Evolutionary conservation across 2,888 invertebrate genomes (phyloP).

Genomic region (Lycaena phlaeas): DNA sequence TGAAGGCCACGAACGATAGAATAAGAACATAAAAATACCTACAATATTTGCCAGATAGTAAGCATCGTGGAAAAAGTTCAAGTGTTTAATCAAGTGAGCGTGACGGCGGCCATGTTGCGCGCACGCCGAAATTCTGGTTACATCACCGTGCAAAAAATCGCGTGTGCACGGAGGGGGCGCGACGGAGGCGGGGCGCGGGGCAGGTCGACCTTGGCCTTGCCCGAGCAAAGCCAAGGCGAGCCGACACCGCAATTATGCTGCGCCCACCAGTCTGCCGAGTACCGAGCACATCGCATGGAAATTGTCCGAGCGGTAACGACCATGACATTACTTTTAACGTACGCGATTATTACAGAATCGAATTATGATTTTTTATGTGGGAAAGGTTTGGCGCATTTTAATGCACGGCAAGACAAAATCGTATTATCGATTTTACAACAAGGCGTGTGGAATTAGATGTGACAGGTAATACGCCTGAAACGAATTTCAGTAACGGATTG

Average conservation of each 20-base stretch:
- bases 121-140: conserved; percentile 65
- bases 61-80: conserved; percentile 7
- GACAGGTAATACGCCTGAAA: no score
- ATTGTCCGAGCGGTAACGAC: conserved; percentile 5
- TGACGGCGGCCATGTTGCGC: conserved; percentile 55
- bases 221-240: conserved; percentile 65
- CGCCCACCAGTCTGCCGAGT: conserved; percentile 61
- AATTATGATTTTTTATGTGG: neutral
- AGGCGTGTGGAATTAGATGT: no score
- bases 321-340: conserved; percentile 7
- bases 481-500: no score
- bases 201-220: conserved; percentile 64
- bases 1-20: neutral
- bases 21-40: neutral
- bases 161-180: conserved; percentile 37
- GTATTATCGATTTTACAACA: no score
- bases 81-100: conserved; percentile 23
- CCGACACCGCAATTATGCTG: conserved; percentile 56
- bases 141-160: conserved; percentile 66
- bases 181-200: conserved; percentile 18
- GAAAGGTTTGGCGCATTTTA: no score
- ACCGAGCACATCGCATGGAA: conserved; percentile 23
- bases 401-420: no score
- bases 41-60: conserved; percentile 4
- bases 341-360: neutral